These are phyloP conservation scores for Python bivittatus DNA, from an alignment of 2,113 vertebrate species.

Conservation along the genomic window DNA sequence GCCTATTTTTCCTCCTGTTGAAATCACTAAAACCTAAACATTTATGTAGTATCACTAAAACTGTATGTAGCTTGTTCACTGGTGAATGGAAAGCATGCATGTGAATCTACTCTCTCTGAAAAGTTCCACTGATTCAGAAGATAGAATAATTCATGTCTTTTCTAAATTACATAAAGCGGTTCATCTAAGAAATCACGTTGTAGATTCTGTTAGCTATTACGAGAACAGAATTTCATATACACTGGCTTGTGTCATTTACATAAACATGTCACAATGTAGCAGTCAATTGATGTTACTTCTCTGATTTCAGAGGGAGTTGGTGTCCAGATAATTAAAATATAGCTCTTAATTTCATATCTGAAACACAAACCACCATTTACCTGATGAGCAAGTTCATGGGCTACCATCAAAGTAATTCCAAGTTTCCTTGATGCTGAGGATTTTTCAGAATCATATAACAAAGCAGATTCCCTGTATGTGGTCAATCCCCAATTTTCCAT, in stretches of 20 bases:
- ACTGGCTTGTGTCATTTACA: not conserved
- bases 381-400: constrained; percentile 83
- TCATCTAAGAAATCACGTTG: not conserved
- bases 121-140: not conserved
- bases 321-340: not conserved
- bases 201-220: not conserved
- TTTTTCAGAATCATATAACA: constrained; percentile 74
- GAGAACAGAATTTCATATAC: not conserved
- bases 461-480: constrained; percentile 74
- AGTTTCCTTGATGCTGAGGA: constrained; percentile 77
- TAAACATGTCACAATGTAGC: not conserved
- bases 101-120: not conserved
- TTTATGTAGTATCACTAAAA: not conserved
- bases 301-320: not conserved
- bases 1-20: not conserved
- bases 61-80: not conserved
- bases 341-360: not conserved
- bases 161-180: not conserved
- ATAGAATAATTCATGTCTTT: not conserved
- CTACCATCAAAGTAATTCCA: constrained; percentile 72
- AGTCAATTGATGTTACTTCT: not conserved
- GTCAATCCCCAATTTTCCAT: constrained; percentile 86
- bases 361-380: constrained; percentile 49
- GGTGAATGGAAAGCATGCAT: not conserved
- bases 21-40: not conserved